Evolutionary conservation across 2,888 invertebrate species (phyloP).

Genomic region (Bembecia ichneumoniformis): DNA sequence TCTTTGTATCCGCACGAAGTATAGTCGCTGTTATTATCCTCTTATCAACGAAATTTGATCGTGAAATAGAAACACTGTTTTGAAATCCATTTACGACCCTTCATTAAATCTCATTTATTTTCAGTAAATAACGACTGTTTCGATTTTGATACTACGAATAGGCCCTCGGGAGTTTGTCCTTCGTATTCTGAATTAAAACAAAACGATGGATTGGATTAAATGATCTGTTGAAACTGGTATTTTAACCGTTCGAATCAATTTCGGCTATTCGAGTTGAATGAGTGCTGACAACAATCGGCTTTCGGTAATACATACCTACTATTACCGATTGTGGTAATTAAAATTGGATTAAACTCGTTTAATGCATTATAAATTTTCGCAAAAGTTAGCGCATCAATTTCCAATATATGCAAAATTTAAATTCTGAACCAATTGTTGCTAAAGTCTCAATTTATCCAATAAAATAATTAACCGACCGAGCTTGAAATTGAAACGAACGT

Average conservation of each 20-base stretch:
- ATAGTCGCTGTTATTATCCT: no score
- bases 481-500: no score
- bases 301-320: slow-evolving; percentile 19
- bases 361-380: slow-evolving; percentile 31
- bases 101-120: no score
- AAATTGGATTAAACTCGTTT: slow-evolving; percentile 40
- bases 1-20: no score
- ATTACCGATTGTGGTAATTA: slow-evolving; percentile 37
- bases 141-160: neutral
- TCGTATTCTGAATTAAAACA: neutral
- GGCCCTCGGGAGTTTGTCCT: neutral
- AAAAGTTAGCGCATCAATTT: slow-evolving; percentile 28
- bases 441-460: neutral
- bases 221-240: neutral
- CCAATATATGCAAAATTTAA: slow-evolving; percentile 4
- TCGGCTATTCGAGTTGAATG: neutral
- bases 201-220: neutral
- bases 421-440: neutral
- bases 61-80: no score
- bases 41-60: no score
- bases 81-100: no score
- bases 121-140: neutral
- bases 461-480: neutral
- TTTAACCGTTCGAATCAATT: neutral
- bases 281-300: slow-evolving; percentile 13